Base-by-base conservation (phyloP, 2,113 vertebrate species). In the Vulpes ferrilata region DNA sequence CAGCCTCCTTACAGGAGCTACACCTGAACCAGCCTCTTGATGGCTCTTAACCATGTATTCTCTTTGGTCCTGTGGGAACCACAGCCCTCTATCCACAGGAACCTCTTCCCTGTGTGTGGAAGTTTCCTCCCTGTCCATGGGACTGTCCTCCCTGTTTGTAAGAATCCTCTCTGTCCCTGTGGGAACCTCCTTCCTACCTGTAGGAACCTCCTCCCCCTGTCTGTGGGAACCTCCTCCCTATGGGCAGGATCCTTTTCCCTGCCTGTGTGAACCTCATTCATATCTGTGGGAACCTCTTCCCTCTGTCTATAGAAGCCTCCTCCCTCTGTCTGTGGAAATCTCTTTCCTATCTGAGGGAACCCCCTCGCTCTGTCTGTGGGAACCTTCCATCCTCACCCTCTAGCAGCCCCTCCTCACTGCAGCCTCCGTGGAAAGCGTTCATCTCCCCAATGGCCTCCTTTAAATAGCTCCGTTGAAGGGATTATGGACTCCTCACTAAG, bases 401-500 rank as follows among this genome's bases (percentile, higher is more conserved):
- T 84, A 55, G 35, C 23, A 32, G 48, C 76, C 10, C 81, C 94
- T 59, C 59, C 62, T 80, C 35, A 16, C 82, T 84, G 22, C 35
- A 55, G 84, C 85, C 69, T 92, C 71, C 65, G 20, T 27, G 38
- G 53, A 97, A 97, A 96, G 91, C 90, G 88, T 97, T 98, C 97
- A 96, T 97, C 62, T 74, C 93, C 64, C 53, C 93, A 93, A 51
- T 67, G 88, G 97, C 97, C 97, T 97, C 97, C 97, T 27, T 98
- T 90, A 97, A 91, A 98, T 97, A 97, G 97, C 97, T 97, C 98
- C 98, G 76, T 88, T 96, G 88, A 98, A 81, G 96, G 93, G 96
- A 98, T 98, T 98, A 98, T 55, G 90, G 98, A 96, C 97, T 94
- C 98, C 93, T 98, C 97, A 96, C 83, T 92, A 97, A 98, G 98